Conservation (phyloP, 2,888 invertebrate genomes). For the Acleris holmiana region DNA sequence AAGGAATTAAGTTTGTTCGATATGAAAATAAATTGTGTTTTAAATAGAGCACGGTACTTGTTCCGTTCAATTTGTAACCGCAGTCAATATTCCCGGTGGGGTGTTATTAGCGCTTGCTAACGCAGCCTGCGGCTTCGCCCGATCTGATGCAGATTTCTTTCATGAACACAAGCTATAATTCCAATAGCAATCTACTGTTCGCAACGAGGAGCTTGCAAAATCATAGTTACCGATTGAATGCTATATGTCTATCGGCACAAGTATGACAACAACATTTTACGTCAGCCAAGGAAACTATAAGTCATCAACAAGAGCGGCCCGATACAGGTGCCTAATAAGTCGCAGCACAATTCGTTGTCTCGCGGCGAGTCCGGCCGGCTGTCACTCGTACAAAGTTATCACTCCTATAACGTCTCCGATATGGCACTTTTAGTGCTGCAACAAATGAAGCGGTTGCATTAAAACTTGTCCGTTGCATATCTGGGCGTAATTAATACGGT, state of each 20-base stretch:
- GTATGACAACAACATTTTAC: conserved; percentile 59
- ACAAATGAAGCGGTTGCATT: conserved; percentile 84
- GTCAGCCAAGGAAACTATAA: conserved; percentile 54
- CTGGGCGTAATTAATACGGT: conserved; percentile 79
- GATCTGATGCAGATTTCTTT: conserved; percentile 79
- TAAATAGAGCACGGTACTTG: conserved; percentile 70
- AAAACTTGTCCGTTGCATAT: conserved; percentile 81
- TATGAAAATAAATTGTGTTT: conserved; percentile 67
- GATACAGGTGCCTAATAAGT: conserved; percentile 44
- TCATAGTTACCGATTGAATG: conserved; percentile 62
- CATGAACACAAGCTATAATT: conserved; percentile 76
- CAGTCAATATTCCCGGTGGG: conserved; percentile 71
- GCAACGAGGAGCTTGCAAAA: conserved; percentile 64
- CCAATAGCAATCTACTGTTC: conserved; percentile 58
- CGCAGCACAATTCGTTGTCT: conserved; percentile 43
- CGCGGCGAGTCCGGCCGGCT: conserved; percentile 51
- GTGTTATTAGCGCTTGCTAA: conserved; percentile 75
- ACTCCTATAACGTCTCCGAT: conserved; percentile 70
- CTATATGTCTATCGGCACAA: conserved; percentile 66
- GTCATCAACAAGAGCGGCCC: conserved; percentile 50
- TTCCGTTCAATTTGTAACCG: conserved; percentile 76
- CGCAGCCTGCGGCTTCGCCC: conserved; percentile 66
- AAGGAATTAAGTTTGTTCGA: conserved; percentile 40
- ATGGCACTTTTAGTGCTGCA: conserved; percentile 73
- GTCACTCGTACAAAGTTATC: conserved; percentile 74